Evolutionary conservation across 2,797 vertebrate genomes (phyloP).

Genomic region (Pempheris klunzingeri): DNA sequence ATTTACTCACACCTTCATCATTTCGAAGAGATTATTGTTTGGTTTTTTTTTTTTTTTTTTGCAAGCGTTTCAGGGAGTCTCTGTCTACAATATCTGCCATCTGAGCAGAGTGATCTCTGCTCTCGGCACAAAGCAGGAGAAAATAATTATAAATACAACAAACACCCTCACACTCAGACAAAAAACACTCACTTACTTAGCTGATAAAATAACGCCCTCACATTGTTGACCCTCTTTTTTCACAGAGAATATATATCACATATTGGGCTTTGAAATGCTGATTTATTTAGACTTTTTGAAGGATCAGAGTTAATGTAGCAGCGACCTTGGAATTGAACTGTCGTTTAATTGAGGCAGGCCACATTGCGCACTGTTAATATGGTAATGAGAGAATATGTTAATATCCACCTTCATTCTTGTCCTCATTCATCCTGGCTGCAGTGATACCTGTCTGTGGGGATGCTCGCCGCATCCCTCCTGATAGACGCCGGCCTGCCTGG

Average conservation of each 20-base stretch:
- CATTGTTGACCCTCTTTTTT: slow-evolving; percentile 25
- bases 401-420: slow-evolving; percentile 66
- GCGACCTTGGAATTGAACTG: slow-evolving; percentile 61
- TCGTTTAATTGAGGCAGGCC: slow-evolving; percentile 59
- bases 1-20: slow-evolving; percentile 8
- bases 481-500: slow-evolving; percentile 25
- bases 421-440: slow-evolving; percentile 59
- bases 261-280: slow-evolving; percentile 15
- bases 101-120: not conserved
- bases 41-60: not conserved
- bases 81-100: not conserved
- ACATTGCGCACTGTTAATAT: slow-evolving; percentile 70
- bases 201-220: slow-evolving; percentile 23
- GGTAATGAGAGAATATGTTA: slow-evolving; percentile 70
- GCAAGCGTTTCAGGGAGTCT: too few relatives aligned
- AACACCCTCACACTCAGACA: slow-evolving; percentile 9
- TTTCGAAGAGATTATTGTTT: not conserved
- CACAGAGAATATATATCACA: slow-evolving; percentile 14
- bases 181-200: not conserved
- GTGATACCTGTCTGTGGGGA: slow-evolving; percentile 60
- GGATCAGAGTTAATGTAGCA: slow-evolving; percentile 35
- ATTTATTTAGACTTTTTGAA: slow-evolving; percentile 41
- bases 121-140: slow-evolving; percentile 2
- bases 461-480: slow-evolving; percentile 50
- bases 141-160: slow-evolving; percentile 25